Percentiles rank a stretch among this genome's conserved stretches.
Evolutionary conservation across 2,888 invertebrate genomes (phyloP).

Genomic region (Euzetes globulus): DNA sequence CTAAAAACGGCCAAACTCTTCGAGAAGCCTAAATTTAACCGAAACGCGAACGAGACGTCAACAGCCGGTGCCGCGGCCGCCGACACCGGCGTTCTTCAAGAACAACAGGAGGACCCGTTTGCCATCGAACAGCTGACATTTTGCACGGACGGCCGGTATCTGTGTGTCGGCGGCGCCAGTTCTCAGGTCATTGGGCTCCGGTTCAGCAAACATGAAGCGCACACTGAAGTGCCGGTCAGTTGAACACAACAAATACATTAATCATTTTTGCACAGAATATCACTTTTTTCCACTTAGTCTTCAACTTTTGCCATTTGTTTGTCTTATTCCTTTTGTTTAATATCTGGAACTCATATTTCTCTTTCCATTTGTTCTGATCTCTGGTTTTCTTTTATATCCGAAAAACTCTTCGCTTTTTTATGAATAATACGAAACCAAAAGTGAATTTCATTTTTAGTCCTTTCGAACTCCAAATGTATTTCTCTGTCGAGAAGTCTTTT

Average conservation of each 20-base stretch:
- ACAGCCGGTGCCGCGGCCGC: background rate
- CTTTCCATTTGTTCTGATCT: background rate
- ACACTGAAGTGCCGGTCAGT: conserved; percentile 44
- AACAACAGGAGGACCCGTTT: conserved; percentile 71
- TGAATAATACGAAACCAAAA: no score
- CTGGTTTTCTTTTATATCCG: background rate
- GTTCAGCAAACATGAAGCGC: conserved; percentile 81
- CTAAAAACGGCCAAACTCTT: conserved; percentile 89
- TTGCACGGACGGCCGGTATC: conserved; percentile 82
- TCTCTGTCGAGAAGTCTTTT: no score
- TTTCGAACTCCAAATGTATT: no score
- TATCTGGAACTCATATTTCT: background rate
- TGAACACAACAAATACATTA: background rate
- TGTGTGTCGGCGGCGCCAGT: conserved; percentile 83
- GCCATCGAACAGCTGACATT: conserved; percentile 81
- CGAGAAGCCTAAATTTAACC: conserved; percentile 57
- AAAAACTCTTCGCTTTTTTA: no score
- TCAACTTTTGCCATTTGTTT: background rate
- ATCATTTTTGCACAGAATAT: background rate
- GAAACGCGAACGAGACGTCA: background rate
- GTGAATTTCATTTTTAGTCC: no score
- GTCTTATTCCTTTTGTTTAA: background rate
- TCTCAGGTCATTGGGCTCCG: conserved; percentile 91
- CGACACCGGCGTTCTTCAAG: conserved; percentile 45
- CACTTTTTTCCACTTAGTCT: background rate